A percentile compares a stretch with the other conserved stretches of the same genome.
phyloP scores from a whole-genome alignment of 2,888 invertebrate species.

The Trimorus sp. region DNA sequence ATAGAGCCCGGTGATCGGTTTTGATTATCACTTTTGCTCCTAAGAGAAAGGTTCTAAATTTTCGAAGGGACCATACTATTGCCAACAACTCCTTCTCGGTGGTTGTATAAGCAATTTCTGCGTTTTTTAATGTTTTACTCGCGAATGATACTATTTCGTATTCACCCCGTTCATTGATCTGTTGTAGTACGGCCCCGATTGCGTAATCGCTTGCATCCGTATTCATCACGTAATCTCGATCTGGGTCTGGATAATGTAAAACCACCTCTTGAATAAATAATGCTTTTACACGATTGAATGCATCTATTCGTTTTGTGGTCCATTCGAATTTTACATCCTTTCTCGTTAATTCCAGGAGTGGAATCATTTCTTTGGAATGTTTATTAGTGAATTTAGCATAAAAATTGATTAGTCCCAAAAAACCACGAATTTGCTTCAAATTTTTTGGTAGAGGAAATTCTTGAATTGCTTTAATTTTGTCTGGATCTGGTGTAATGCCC shows the following conservation, averaged over 20 bases:
- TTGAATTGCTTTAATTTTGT: constrained; percentile 9
- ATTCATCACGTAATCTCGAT: too few relatives aligned
- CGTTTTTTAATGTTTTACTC: constrained; percentile 64
- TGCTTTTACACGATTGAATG: constrained; percentile 2
- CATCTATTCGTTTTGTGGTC: background rate
- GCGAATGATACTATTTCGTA: constrained; percentile 63
- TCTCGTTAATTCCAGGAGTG: too few relatives aligned
- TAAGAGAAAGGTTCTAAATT: too few relatives aligned
- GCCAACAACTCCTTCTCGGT: constrained; percentile 71
- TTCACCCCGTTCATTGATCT: constrained; percentile 17
- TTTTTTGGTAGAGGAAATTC: constrained; percentile 10
- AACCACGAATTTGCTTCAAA: background rate
- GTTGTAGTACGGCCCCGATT: too few relatives aligned
- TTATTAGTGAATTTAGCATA: constrained; percentile 9
- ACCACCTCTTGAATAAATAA: constrained; percentile 11
- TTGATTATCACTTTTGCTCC: constrained; percentile 65
- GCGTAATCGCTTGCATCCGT: too few relatives aligned
- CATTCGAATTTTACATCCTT: too few relatives aligned
- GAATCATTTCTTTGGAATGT: constrained; percentile 3
- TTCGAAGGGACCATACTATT: too few relatives aligned
- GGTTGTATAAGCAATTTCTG: too few relatives aligned
- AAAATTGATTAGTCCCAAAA: constrained; percentile 4
- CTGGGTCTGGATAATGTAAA: too few relatives aligned
- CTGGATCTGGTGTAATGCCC: too few relatives aligned
- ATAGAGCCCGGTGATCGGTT: constrained; percentile 71